A percentile compares a stretch with the other conserved stretches of the same genome.
phyloP scores from a whole-genome alignment of 2,113 vertebrate species.

The Motacilla tschutschensis region DNA sequence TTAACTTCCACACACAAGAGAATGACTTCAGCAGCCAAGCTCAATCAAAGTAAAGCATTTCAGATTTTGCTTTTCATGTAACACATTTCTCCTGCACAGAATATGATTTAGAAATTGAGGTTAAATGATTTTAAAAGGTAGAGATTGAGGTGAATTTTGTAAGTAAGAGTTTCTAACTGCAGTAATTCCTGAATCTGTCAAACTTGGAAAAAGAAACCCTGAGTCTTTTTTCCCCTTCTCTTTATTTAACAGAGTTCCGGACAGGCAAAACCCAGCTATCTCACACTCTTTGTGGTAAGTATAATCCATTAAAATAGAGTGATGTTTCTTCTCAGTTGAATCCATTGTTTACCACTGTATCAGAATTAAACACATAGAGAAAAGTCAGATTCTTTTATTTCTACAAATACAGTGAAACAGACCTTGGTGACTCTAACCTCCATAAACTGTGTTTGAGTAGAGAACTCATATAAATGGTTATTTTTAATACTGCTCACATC shows the following conservation, averaged over 20 bases:
- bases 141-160: neutral
- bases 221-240: neutral
- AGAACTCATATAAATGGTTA: neutral
- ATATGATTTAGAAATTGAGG: neutral
- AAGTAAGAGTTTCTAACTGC: constrained; percentile 9
- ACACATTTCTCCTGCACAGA: neutral
- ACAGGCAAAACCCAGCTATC: constrained; percentile 97
- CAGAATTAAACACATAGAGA: neutral
- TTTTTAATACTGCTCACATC: neutral
- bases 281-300: constrained; percentile 95
- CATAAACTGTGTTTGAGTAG: neutral
- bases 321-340: neutral
- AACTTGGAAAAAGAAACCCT: neutral
- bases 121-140: neutral
- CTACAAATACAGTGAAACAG: neutral
- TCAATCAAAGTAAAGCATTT: neutral
- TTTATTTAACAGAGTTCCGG: constrained; percentile 86
- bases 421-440: neutral
- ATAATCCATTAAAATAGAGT: neutral
- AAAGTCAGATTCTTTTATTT: neutral
- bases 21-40: neutral
- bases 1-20: neutral
- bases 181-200: neutral
- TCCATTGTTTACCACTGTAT: neutral
- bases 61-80: neutral